A percentile compares a stretch with the other conserved stretches of the same genome.
These are phyloP conservation scores for Nothocercus julius DNA, from an alignment of 2,113 vertebrate genomes.

Conservation along the genomic window DNA sequence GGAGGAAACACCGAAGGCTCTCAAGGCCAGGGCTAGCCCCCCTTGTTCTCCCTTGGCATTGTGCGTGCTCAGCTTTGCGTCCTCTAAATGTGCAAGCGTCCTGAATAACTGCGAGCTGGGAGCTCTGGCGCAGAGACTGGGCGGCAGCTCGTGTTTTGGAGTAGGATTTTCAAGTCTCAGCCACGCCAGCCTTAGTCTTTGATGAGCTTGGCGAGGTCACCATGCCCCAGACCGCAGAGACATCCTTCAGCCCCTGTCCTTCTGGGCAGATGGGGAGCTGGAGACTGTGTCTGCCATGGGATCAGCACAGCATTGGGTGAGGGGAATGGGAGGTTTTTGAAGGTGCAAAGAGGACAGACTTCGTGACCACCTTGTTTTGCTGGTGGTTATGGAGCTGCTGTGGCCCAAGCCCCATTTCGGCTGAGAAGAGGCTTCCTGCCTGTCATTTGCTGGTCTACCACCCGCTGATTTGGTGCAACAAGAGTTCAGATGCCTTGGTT, in stretches of 20 bases:
- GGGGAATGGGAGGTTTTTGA: background rate
- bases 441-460: background rate
- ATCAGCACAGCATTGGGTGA: background rate
- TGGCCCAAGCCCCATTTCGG: background rate
- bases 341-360: background rate
- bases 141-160: background rate
- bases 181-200: background rate
- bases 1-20: background rate
- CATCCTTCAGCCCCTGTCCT: background rate
- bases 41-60: background rate
- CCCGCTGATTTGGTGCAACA: background rate
- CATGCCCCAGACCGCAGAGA: background rate
- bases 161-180: background rate
- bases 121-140: background rate
- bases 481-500: background rate
- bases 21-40: background rate
- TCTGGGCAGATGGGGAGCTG: background rate
- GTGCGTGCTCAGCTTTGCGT: background rate
- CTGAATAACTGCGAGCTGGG: background rate
- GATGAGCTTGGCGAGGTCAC: background rate
- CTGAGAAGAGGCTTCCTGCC: background rate
- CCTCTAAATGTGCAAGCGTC: background rate
- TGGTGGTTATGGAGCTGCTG: background rate
- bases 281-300: fast-evolving
- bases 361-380: background rate